phyloP scores from a whole-genome alignment of 2,888 invertebrate genomes.

The Hofmannophila pseudospretella region DNA sequence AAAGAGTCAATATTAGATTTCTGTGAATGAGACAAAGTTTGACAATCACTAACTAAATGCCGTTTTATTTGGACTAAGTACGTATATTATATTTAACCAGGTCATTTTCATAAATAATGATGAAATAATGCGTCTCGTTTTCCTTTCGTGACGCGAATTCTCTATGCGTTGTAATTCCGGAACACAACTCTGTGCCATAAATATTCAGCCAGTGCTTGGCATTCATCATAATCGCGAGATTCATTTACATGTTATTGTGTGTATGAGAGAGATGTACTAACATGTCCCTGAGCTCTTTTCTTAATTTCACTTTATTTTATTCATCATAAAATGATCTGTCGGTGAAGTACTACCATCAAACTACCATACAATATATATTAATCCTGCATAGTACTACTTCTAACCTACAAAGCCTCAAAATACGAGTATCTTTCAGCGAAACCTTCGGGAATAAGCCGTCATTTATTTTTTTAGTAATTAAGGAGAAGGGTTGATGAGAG shows the following conservation, averaged over 20 bases:
- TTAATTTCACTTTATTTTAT: neutral
- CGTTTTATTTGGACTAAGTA: conserved; percentile 2
- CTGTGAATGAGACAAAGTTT: no score
- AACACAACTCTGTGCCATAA: conserved; percentile 42
- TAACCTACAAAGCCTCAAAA: neutral
- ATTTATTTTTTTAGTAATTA: neutral
- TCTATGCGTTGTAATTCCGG: conserved; percentile 41
- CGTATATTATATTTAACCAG: conserved; percentile 17
- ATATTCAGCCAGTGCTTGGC: conserved; percentile 55
- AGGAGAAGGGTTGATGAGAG: neutral
- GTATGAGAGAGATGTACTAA: conserved; percentile 38
- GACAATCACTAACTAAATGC: no score
- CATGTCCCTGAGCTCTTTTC: neutral
- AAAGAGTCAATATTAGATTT: no score
- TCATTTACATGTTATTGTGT: conserved; percentile 66
- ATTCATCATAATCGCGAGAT: conserved; percentile 61
- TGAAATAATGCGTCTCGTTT: conserved; percentile 25
- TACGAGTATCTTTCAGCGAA: neutral
- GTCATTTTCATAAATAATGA: conserved; percentile 30
- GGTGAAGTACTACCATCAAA: no score
- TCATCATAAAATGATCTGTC: neutral
- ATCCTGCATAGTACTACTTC: no score
- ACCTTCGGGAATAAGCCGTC: neutral
- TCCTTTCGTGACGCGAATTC: conserved; percentile 38
- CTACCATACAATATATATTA: no score